Conservation (phyloP, 2,113 vertebrate genomes). For the Trinectes maculatus region DNA sequence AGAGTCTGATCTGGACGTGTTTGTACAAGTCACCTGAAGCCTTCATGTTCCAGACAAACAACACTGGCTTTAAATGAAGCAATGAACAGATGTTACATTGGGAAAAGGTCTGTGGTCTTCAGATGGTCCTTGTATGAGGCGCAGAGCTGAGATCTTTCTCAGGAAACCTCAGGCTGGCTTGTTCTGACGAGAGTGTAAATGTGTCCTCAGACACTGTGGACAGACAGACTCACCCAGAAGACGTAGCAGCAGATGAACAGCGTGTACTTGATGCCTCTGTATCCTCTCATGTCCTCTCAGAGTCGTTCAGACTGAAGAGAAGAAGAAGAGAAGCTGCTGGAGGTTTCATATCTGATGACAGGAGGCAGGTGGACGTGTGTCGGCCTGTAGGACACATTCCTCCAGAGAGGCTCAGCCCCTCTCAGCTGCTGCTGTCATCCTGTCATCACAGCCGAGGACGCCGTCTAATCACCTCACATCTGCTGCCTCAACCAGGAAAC, state of each 20-base stretch:
- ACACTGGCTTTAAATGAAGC: too few species aligned
- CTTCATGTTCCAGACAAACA: too few species aligned
- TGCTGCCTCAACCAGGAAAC: not conserved
- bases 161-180: too few species aligned
- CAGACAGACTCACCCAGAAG: constrained; percentile 81
- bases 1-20: too few species aligned
- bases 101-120: too few species aligned
- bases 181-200: too few species aligned
- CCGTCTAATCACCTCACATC: too few species aligned
- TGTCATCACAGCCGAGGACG: not conserved
- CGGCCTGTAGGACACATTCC: constrained; percentile 56
- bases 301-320: not conserved
- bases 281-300: constrained; percentile 67
- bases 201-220: too few species aligned
- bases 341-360: not conserved
- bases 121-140: too few species aligned
- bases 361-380: constrained; percentile 31
- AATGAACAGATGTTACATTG: too few species aligned
- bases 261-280: constrained; percentile 76
- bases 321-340: not conserved
- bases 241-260: constrained; percentile 82
- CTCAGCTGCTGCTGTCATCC: not conserved
- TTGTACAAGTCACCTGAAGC: too few species aligned
- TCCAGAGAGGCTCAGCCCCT: not conserved
- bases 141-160: too few species aligned